Base-by-base conservation (phyloP, 92 coral and sea anemone species). In the Zoanthus sansibaricus region DNA sequence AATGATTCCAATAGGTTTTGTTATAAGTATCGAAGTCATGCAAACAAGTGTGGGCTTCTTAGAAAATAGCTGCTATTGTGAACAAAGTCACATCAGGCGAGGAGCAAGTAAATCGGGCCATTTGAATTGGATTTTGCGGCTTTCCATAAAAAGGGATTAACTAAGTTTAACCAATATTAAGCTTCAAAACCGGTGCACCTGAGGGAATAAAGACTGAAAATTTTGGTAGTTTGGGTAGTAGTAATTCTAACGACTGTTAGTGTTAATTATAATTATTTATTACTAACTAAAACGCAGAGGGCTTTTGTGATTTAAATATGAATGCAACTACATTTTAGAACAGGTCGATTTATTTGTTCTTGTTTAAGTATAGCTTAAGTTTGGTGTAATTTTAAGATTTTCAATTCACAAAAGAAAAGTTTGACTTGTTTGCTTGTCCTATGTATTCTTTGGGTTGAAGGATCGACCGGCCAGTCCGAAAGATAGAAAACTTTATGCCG, bases 11-110 rank as follows among this genome's bases (percentile, higher is more conserved):
- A 80, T 64, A 44, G 62, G 46, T 47, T 80, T 44, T 46, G 54
- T 46, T 47, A 79, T 45, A 80, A 64, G 66, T 74, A 80, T 6
- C 15, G 42, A 4, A 7, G 33, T 46, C 8, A 51, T 21, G 30
- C 85, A 15, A 80, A 80, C 85, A 79, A 79, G 25, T 61, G 71
- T 30, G 45, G 64, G 45, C 45, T 79, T 62, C 45, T 49, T 7
- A 2, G 4, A 20, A 79, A 79, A 45, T 66, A 79, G 58, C 84
- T 42, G 9, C 64, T 62, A 44, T 44, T 17, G 48, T 37, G 59
- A 54, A 64, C 20, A 62, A 62, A 62, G 42, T 58, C 84, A 42
- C 84, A 80, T 58, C 21, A 51, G 75, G 75, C 42, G 21, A n/a
- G 25, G 21, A 51, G 45, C 20, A 30, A 76, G 6, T 7, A 37